Evolutionary conservation across 2,797 vertebrate genomes (phyloP), one percentile per base, ranked within the genome.

Genomic region (Semotilus atromaculatus): DNA sequence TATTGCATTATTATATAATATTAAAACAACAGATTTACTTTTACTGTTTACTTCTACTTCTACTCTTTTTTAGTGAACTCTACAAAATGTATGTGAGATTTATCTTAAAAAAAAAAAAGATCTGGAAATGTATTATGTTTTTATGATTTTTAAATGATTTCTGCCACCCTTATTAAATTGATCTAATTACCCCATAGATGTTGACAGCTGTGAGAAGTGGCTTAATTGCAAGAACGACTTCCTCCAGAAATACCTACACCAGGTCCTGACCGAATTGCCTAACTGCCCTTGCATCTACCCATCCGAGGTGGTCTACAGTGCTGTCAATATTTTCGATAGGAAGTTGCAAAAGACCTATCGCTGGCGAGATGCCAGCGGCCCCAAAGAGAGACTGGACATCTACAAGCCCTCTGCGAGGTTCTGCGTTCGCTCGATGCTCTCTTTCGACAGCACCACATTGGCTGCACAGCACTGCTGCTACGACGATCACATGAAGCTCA

Each of bases 381-480:
- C 96, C 0, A 96, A 96, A 48, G 97, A 99, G 92, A 96, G 94
- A 82, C 95, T 99, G 93, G 97, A 98, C 86, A 96, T 99, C 91
- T 98, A 99, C 93, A 97, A 97, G 90, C 97, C 97, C 0, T 97
- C 96, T 0, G 97, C 97, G 0, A 95, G 92, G 19, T 97, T 96
- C 93, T 99, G 98, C 92, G 94, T 98, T 88, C 96, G 97, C 90
- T 99, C 97, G 36, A 95, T 97, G 96, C 95, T 97, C 43, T 97
- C 96, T 0, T 90, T 94, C 0, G 95, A 97, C 90, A 97, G 97
- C 93, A 96, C 96, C 91, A 97, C 97, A 0, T 93, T 97, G 90
- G 98, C 97, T 0, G 96, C 97, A 0, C 98, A 99, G 93, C 98
- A 98, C 92, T 98, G 97, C 90, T 99, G 98, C 94, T 99, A 98